Evolutionary conservation across 2,888 invertebrate genomes (phyloP).

Genomic region (Petrolisthes manimaculis): DNA sequence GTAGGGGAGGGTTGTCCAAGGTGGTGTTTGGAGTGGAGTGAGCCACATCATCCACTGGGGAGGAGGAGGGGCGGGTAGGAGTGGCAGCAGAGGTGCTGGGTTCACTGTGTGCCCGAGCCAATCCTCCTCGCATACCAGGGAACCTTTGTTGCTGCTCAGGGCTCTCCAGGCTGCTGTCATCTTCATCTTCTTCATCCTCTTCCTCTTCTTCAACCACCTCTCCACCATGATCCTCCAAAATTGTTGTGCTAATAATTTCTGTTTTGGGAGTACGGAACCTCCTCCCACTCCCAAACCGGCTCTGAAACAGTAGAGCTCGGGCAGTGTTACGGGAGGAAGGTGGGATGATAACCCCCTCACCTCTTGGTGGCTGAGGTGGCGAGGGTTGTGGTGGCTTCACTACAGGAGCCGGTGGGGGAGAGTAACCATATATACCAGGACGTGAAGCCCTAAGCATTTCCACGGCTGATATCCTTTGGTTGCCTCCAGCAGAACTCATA

Average conservation of each 20-base stretch:
- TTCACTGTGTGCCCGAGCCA: constrained; percentile 62
- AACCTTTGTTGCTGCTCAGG: constrained; percentile 43
- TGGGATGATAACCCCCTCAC: constrained; percentile 65
- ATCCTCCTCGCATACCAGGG: constrained; percentile 50
- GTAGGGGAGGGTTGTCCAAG: constrained; percentile 48
- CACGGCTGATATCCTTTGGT: constrained; percentile 67
- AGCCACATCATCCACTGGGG: constrained; percentile 42
- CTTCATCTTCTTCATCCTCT: constrained; percentile 61
- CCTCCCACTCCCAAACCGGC: constrained; percentile 65
- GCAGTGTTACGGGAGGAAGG: constrained; percentile 71
- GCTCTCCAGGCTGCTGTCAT: constrained; percentile 55
- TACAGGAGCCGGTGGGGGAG: constrained; percentile 68
- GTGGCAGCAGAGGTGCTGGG: constrained; percentile 42
- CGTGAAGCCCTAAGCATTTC: constrained; percentile 67
- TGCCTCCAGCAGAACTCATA: constrained; percentile 65
- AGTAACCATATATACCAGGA: constrained; percentile 58
- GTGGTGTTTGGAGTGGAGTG: constrained; percentile 64
- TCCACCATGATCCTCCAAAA: constrained; percentile 85
- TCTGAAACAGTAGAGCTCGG: constrained; percentile 66
- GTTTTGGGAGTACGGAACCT: constrained; percentile 75
- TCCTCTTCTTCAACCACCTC: constrained; percentile 74
- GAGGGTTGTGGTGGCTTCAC: constrained; percentile 73
- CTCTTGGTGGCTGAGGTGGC: constrained; percentile 66
- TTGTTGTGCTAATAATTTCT: constrained; percentile 87
- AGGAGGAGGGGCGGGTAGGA: constrained; percentile 22